Conservation (phyloP, 2,113 vertebrate genomes). For the Tyrannus savana region DNA sequence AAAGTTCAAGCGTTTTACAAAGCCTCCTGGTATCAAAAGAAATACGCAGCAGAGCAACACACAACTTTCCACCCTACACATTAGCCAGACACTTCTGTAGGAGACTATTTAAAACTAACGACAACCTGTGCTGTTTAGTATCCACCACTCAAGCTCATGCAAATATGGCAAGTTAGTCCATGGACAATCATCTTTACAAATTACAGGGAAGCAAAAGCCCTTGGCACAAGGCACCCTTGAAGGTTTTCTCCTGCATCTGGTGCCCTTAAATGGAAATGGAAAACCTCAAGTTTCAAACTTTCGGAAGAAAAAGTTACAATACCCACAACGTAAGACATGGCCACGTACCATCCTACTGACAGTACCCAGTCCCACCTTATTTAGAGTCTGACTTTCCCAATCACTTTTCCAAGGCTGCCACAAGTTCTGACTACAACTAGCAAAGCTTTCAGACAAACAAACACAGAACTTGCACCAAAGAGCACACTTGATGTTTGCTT, state of each 20-base stretch:
- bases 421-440: not conserved
- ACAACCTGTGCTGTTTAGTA: not conserved
- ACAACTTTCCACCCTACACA: not conserved
- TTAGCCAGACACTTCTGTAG: not conserved
- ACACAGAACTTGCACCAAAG: not conserved
- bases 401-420: not conserved
- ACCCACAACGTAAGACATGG: not conserved
- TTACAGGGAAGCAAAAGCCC: slow-evolving; percentile 6
- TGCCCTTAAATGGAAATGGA: slow-evolving; percentile 25
- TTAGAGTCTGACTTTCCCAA: not conserved
- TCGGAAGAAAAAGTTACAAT: not conserved
- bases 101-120: not conserved
- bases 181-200: not conserved
- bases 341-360: not conserved
- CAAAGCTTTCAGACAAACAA: not conserved
- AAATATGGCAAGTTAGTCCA: not conserved
- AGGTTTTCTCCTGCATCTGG: not conserved
- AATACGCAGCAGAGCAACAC: rapidly evolving
- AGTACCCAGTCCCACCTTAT: not conserved
- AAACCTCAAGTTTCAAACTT: not conserved
- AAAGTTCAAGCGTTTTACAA: not conserved
- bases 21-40: slow-evolving; percentile 7
- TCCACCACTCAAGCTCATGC: not conserved
- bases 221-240: not conserved
- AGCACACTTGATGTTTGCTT: not conserved